Evolutionary conservation across 1,140 invertebrate genomes (phyloP).

Genomic region (Drosophila subpulchrella): DNA sequence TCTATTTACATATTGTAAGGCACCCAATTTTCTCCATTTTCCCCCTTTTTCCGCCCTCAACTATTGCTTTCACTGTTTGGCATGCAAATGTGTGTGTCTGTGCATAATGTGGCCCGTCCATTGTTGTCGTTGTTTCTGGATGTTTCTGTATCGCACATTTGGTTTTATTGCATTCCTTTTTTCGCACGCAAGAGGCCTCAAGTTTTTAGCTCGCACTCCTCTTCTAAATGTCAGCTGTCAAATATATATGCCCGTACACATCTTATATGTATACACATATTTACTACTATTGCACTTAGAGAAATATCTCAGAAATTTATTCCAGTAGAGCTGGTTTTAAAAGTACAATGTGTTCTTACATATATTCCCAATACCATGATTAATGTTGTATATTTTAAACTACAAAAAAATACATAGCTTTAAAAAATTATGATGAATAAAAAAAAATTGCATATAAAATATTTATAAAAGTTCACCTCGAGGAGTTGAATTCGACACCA

Average conservation of each 20-base stretch:
- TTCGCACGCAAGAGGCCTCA: slow-evolving; percentile 31
- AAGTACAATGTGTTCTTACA: no score
- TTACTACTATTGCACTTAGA: neutral
- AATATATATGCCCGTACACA: slow-evolving; percentile 18
- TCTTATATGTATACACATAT: slow-evolving; percentile 12
- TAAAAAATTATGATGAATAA: no score
- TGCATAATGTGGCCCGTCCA: slow-evolving; percentile 22
- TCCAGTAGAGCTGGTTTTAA: no score
- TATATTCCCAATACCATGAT: no score
- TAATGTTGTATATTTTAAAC: no score
- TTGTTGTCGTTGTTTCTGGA: neutral
- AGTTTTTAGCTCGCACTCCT: slow-evolving; percentile 31
- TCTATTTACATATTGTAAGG: slow-evolving; percentile 24
- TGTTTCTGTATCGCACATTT: slow-evolving; percentile 39
- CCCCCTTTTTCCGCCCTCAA: neutral
- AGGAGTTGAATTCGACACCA: no score
- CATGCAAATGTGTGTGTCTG: slow-evolving; percentile 49
- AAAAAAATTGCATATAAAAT: no score
- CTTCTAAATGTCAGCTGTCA: slow-evolving; percentile 57
- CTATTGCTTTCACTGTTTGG: slow-evolving; percentile 5
- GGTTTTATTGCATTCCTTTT: slow-evolving; percentile 56
- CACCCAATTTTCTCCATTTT: slow-evolving; percentile 1
- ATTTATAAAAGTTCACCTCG: no score
- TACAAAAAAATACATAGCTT: no score
- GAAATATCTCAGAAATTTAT: neutral